Conservation (phyloP, 2,797 vertebrate genomes). For the Loriculus beryllinus region DNA sequence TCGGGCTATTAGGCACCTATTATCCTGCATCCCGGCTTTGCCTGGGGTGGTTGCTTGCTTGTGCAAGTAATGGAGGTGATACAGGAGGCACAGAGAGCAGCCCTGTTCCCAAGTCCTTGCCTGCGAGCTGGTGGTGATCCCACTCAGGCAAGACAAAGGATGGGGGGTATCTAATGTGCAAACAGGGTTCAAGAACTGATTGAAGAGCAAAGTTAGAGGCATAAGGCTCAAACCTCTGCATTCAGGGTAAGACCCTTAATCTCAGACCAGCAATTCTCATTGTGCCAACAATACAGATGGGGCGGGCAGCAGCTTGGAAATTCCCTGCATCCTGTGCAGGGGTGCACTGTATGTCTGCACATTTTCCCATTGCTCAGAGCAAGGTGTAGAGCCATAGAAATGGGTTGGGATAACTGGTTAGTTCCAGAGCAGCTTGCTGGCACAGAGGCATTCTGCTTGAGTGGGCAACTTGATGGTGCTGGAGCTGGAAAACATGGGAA, state of each 20-base stretch:
- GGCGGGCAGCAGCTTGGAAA: accelerated
- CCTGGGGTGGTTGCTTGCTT: slow-evolving; percentile 32
- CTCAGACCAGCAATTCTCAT: accelerated
- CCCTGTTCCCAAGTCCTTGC: neutral
- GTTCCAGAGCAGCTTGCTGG: accelerated
- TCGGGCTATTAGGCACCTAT: slow-evolving; percentile 58
- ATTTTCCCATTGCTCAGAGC: accelerated
- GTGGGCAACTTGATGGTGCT: accelerated
- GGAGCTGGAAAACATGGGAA: accelerated
- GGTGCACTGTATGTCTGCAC: neutral
- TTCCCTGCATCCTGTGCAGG: neutral
- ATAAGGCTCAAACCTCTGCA: neutral
- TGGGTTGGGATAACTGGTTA: neutral
- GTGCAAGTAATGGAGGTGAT: neutral
- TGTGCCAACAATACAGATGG: accelerated
- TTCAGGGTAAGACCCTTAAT: neutral
- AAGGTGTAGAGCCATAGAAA: accelerated
- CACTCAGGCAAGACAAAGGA: neutral
- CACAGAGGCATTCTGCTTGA: accelerated
- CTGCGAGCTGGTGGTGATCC: neutral
- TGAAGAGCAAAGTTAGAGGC: neutral
- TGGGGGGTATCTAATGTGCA: accelerated
- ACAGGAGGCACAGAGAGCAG: neutral
- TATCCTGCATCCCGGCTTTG: neutral
- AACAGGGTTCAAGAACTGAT: neutral